Evolutionary conservation across 1,140 invertebrate genomes (phyloP), one percentile per base, ranked within the genome.

Genomic region (Ostrea edulis): DNA sequence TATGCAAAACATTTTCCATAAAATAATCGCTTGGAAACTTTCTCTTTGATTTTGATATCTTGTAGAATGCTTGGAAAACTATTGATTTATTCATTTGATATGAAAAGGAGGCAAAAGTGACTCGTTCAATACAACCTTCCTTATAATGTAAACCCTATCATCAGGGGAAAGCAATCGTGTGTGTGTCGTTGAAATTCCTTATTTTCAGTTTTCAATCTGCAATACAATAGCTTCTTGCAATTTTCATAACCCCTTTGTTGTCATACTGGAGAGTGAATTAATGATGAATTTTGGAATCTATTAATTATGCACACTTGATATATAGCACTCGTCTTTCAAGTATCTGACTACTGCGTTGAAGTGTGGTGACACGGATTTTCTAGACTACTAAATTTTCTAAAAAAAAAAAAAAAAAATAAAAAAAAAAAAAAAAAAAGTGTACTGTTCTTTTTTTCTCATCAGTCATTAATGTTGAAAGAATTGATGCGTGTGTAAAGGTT

Each of bases 161-260:
- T 29, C 14, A 29, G 9, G 0, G 14, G 25, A 35, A 77, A 71
- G 25, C 9, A 25, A 77, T 5, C 35, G 25, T 29, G 29, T 77
- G 68, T 29, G 25, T 11, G 25, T 77, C 68, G 12, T 77, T 77
- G 68, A 77, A 35, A 29, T 77, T 77, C 68, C 68, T 77, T 77
- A 77, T 77, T 77, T 77, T 77, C 68, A 77, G 22, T 77, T 29
- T 35, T 35, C 12, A 62, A 11, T 44, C 35, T 62, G 17, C 55
- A 62, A 20, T 44, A 44, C 11, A 17, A 20, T 58, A 62, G 55
- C 14, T 62, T 62, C 17, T 20, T 20, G 55, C n/a, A n/a, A 62
- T 62, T 20, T 17, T 17, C 17, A 62, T 62, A 62, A n/a, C 17
- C 20, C 5, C 7, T 62, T 62, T 62, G 14, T 20, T 7, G 55